Evolutionary conservation across 2,797 vertebrate genomes (phyloP).

Genomic region (Nothura maculosa): DNA sequence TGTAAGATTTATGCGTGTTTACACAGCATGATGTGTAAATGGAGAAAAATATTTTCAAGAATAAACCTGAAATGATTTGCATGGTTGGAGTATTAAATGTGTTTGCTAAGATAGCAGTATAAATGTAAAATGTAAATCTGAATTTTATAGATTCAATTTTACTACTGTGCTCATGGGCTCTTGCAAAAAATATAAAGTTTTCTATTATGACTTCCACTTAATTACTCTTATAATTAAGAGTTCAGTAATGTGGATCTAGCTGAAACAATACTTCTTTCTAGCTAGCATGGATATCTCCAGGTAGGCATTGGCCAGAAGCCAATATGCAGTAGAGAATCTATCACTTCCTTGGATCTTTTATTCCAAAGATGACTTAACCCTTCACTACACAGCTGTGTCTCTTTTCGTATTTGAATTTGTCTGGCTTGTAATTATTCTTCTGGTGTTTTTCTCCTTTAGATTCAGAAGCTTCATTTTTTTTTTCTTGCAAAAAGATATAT

Average conservation of each 20-base stretch:
- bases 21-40: not conserved
- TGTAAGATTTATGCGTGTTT: constrained; percentile 13
- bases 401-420: not conserved
- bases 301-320: not conserved
- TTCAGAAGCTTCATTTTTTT: not conserved
- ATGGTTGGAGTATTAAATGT: not conserved
- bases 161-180: not conserved
- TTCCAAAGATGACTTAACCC: not conserved
- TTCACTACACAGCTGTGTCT: not conserved
- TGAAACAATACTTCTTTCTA: not conserved
- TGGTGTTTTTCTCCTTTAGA: not conserved
- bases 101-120: not conserved
- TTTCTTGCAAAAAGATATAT: not conserved
- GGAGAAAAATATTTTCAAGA: not conserved
- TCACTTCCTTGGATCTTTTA: not conserved
- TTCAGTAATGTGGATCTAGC: not conserved
- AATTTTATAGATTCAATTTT: not conserved
- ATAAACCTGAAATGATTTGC: not conserved
- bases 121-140: not conserved
- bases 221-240: not conserved
- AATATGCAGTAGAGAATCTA: not conserved
- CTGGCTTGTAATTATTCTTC: not conserved
- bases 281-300: not conserved
- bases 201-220: not conserved
- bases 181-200: not conserved